Conservation (phyloP, 35 echinoderm and acorn worm genomes). For the Eucidaris tribuloides region DNA sequence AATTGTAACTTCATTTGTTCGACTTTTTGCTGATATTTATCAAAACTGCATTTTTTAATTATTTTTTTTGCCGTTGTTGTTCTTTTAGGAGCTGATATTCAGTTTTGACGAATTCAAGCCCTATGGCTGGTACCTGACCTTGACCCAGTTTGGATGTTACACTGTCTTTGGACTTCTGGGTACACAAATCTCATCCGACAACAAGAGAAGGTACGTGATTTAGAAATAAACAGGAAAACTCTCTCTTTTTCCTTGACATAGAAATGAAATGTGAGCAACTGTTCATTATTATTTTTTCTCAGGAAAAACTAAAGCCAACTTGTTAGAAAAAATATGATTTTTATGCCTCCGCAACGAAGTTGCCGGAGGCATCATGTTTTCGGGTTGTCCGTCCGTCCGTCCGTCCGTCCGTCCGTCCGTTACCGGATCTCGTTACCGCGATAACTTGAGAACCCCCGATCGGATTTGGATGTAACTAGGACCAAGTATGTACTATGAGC, state of each 20-base stretch:
- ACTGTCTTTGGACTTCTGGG: constrained; percentile 64
- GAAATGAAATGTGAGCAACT: background rate
- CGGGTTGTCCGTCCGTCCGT: no score
- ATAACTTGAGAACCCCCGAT: no score
- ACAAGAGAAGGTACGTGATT: constrained; percentile 63
- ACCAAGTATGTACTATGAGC: no score
- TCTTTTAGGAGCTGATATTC: constrained; percentile 81
- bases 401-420: no score
- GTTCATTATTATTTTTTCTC: background rate
- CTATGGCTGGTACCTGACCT: constrained; percentile 89
- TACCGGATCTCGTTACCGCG: no score
- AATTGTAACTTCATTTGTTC: no score
- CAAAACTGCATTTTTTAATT: no score
- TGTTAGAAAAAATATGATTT: background rate
- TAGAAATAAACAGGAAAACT: background rate
- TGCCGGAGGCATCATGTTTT: no score
- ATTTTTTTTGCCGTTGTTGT: no score
- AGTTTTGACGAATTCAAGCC: constrained; percentile 65
- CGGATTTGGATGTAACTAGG: no score
- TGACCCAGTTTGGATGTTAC: constrained; percentile 90
- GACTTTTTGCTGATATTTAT: no score
- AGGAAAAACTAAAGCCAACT: background rate
- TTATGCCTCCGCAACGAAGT: no score
- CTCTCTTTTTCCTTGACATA: background rate
- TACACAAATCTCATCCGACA: constrained; percentile 29